Conservation (phyloP, 2,797 vertebrate species). For the Coracias cyanogaster region DNA sequence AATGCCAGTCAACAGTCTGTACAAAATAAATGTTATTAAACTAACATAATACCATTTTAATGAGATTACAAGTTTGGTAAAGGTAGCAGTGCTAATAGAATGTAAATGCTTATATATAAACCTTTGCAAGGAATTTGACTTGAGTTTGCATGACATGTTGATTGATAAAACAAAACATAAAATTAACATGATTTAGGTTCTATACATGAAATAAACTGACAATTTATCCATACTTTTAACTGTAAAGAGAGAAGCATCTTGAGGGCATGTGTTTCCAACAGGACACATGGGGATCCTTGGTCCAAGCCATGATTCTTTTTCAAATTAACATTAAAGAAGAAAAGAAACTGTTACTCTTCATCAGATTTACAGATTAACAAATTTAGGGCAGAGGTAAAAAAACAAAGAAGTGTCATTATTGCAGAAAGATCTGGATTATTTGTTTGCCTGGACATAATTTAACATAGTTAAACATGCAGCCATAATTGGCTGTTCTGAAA, state of each 20-base stretch:
- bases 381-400: neutral
- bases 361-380: neutral
- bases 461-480: neutral
- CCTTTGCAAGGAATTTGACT: neutral
- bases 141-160: neutral
- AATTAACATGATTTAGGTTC: neutral
- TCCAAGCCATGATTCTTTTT: neutral
- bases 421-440: neutral
- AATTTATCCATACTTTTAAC: neutral
- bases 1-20: neutral
- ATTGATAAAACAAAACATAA: neutral
- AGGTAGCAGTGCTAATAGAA: neutral
- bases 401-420: accelerated
- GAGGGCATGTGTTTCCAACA: neutral
- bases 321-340: neutral
- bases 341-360: neutral
- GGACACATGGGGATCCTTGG: neutral
- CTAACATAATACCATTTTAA: neutral
- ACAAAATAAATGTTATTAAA: neutral
- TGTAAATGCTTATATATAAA: neutral
- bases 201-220: neutral
- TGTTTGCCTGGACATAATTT: neutral
- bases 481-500: neutral
- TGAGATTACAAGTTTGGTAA: neutral
- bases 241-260: neutral